Conservation (phyloP, 2,113 vertebrate genomes). For the Pleuronectes platessa region DNA sequence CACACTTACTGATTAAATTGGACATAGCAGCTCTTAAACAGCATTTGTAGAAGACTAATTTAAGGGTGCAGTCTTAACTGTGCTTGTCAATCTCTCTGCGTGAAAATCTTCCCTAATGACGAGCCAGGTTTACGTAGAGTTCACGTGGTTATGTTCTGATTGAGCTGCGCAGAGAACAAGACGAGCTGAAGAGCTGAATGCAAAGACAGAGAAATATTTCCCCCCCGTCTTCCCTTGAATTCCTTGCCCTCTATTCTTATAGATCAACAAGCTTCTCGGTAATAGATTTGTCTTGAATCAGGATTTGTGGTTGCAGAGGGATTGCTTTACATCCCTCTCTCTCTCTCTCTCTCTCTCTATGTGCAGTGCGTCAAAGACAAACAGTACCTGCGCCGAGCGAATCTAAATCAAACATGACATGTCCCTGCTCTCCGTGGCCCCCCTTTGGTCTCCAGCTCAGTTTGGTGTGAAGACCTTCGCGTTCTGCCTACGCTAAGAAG, state of each 20-base stretch:
- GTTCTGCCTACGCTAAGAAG: constrained; percentile 44
- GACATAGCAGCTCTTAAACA: constrained; percentile 18
- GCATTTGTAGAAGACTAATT: constrained; percentile 17
- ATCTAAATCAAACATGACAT: constrained; percentile 63
- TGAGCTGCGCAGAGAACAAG: neutral
- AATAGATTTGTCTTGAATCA: constrained; percentile 8
- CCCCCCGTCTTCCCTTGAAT: neutral
- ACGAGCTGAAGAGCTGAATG: neutral
- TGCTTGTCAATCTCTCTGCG: constrained; percentile 31
- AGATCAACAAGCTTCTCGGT: neutral
- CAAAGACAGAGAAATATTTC: too few species aligned
- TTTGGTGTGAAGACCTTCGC: constrained; percentile 64
- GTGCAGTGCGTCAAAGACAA: constrained; percentile 23
- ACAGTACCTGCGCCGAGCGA: constrained; percentile 26
- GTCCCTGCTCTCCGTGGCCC: constrained; percentile 37
- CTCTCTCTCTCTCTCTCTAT: neutral
- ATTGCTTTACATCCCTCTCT: neutral
- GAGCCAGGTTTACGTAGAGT: neutral
- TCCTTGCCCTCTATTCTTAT: neutral
- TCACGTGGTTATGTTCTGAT: neutral
- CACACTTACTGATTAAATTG: constrained; percentile 51
- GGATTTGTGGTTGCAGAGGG: neutral
- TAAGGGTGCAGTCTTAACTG: constrained; percentile 31
- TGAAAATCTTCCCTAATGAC: neutral
- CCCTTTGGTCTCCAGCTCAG: constrained; percentile 43